These are phyloP conservation scores for Tachuris rubrigastra DNA, from an alignment of 2,113 vertebrate species.

Conservation along the genomic window DNA sequence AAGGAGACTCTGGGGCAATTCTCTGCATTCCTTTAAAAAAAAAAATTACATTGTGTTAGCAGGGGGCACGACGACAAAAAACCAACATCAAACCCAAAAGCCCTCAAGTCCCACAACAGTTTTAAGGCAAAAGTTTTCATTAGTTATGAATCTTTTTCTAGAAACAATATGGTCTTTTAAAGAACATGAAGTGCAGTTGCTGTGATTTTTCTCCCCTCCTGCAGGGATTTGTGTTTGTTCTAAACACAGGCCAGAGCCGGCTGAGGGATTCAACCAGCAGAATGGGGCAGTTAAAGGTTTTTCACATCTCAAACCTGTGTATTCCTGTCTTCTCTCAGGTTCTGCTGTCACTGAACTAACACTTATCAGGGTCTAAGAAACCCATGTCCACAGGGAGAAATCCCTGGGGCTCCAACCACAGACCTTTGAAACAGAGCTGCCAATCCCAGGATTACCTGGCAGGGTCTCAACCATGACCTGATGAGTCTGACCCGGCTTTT, in stretches of 20 bases:
- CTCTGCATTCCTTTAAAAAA: slow-evolving; percentile 18
- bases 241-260: background rate
- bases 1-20: slow-evolving; percentile 21
- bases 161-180: background rate
- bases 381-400: background rate
- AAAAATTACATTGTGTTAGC: background rate
- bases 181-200: background rate
- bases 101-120: accelerated
- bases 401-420: background rate
- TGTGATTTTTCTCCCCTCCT: background rate
- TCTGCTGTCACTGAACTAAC: background rate
- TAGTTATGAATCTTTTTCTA: background rate
- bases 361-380: background rate
- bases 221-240: background rate
- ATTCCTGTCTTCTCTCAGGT: background rate
- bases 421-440: background rate
- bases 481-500: background rate
- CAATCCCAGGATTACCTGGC: background rate
- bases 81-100: background rate
- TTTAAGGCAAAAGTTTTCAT: background rate
- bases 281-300: background rate
- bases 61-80: background rate
- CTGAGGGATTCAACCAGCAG: background rate
- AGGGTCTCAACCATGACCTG: background rate
- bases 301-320: background rate